A percentile compares a stretch with the other conserved stretches of the same genome.
phyloP scores from a whole-genome alignment of 1,140 invertebrate species.

The Choristoneura fumiferana region DNA sequence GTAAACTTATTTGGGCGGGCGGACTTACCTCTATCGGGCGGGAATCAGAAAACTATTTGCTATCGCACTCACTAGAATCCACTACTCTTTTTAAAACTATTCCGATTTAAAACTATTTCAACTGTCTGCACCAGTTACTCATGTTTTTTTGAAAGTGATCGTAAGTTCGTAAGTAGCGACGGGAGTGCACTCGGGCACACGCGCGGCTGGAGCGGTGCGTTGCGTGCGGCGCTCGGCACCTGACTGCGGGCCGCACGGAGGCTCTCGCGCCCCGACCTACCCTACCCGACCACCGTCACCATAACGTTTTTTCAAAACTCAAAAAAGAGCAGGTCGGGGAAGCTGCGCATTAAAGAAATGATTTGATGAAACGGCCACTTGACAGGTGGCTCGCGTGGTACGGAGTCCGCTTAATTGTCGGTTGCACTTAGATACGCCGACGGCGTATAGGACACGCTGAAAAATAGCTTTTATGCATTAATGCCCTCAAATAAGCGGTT shows the following conservation, averaged over 20 bases:
- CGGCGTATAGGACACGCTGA: constrained; percentile 53
- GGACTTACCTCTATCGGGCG: constrained; percentile 43
- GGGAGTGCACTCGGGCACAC: too few relatives aligned
- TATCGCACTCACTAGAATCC: constrained; percentile 49
- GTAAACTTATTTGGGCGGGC: background rate
- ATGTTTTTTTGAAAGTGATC: too few relatives aligned
- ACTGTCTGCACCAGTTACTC: too few relatives aligned
- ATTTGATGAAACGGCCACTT: constrained; percentile 74
- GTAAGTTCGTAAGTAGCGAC: constrained; percentile 23
- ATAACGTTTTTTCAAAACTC: constrained; percentile 69
- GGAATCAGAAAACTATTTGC: constrained; percentile 40
- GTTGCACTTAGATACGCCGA: constrained; percentile 46
- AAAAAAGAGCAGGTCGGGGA: constrained; percentile 70
- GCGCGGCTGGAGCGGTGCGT: constrained; percentile 45
- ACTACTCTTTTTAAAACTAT: constrained; percentile 25
- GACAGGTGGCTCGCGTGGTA: constrained; percentile 74
- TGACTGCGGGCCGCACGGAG: constrained; percentile 56
- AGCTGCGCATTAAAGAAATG: constrained; percentile 74
- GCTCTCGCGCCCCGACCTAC: constrained; percentile 73
- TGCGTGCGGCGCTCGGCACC: constrained; percentile 66
- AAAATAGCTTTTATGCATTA: constrained; percentile 68
- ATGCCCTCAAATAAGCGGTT: constrained; percentile 65
- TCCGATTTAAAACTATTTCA: too few relatives aligned
- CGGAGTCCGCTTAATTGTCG: constrained; percentile 59
- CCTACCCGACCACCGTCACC: constrained; percentile 67